phyloP scores from a whole-genome alignment of 2,797 vertebrate species.

The Discoglossus pictus region DNA sequence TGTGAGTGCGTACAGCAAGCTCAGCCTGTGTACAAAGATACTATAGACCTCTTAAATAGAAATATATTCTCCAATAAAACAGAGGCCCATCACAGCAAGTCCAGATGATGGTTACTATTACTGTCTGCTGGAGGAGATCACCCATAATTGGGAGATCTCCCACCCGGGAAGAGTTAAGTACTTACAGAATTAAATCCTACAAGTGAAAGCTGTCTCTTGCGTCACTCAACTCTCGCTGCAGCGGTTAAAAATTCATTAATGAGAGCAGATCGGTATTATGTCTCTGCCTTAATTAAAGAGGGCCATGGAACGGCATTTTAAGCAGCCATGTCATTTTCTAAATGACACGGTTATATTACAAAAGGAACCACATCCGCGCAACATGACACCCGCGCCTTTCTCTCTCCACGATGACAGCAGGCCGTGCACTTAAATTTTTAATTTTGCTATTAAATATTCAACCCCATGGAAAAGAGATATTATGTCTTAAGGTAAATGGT shows the following conservation, averaged over 20 bases:
- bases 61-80: too few relatives aligned
- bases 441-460: slow-evolving; percentile 73
- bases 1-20: too few relatives aligned
- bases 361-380: slow-evolving; percentile 63
- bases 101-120: too few relatives aligned
- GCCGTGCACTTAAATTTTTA: slow-evolving; percentile 68
- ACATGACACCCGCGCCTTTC: slow-evolving; percentile 48
- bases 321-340: slow-evolving; percentile 67
- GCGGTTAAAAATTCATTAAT: slow-evolving; percentile 66
- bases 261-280: slow-evolving; percentile 63
- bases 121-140: too few relatives aligned
- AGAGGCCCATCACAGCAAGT: too few relatives aligned
- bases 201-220: background rate
- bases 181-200: slow-evolving; percentile 25
- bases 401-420: slow-evolving; percentile 49
- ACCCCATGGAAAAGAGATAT: slow-evolving; percentile 52
- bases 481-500: slow-evolving; percentile 61
- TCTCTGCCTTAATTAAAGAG: slow-evolving; percentile 67
- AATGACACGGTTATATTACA: slow-evolving; percentile 64
- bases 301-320: slow-evolving; percentile 62
- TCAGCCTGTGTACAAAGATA: too few relatives aligned
- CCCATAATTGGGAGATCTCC: too few relatives aligned
- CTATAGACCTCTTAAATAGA: too few relatives aligned
- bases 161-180: slow-evolving; percentile 32
- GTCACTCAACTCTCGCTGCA: slow-evolving; percentile 55